Evolutionary conservation across 2,888 invertebrate genomes (phyloP).

Genomic region (Tiliacea aurago): DNA sequence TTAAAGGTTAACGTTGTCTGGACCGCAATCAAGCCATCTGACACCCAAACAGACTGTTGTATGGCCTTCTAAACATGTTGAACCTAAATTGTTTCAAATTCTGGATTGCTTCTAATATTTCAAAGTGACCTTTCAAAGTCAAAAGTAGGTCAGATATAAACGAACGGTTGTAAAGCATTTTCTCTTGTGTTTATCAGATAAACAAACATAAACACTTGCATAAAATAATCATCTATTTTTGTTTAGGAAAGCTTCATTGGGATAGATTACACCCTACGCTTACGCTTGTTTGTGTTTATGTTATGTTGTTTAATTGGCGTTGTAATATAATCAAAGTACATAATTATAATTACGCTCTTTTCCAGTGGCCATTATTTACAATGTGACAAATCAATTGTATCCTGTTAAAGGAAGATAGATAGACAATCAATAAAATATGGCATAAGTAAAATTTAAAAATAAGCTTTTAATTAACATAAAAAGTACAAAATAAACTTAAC

Average conservation of each 20-base stretch:
- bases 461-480: too few relatives aligned
- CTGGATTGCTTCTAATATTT: conserved; percentile 11
- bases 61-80: conserved; percentile 17
- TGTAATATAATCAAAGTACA: neutral
- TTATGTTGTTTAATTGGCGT: neutral
- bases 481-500: too few relatives aligned
- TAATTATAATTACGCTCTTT: neutral
- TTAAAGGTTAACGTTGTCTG: conserved; percentile 23
- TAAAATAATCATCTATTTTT: neutral
- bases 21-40: conserved; percentile 39
- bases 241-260: neutral
- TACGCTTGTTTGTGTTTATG: neutral
- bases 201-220: neutral
- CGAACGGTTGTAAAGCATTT: conserved; percentile 6
- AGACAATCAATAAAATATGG: too few relatives aligned
- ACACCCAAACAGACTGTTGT: conserved; percentile 40
- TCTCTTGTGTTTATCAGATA: conserved; percentile 4
- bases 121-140: conserved; percentile 34
- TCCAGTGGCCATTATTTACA: neutral
- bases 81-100: conserved; percentile 40
- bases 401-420: too few relatives aligned
- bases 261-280: neutral
- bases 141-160: conserved; percentile 25
- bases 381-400: too few relatives aligned
- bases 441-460: too few relatives aligned